Conservation (phyloP, 2,888 invertebrate species). For the Helleia helle region DNA sequence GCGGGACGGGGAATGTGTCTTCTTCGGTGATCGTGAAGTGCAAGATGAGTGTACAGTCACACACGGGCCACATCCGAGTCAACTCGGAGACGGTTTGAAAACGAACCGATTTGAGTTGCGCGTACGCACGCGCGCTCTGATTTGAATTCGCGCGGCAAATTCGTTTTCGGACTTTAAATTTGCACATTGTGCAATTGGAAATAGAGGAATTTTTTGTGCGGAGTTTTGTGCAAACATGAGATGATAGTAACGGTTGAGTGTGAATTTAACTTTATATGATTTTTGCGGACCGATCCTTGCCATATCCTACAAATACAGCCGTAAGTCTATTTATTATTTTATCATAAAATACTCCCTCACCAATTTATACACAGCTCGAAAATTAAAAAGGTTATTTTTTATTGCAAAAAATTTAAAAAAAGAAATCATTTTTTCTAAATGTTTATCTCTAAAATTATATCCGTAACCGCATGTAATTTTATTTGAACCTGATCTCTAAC, state of each 20-base stretch:
- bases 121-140: conserved; percentile 50
- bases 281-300: conserved; percentile 2
- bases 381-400: no score
- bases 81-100: conserved; percentile 58
- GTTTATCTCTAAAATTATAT: no score
- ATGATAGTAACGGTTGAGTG: conserved; percentile 35
- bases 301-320: conserved; percentile 10
- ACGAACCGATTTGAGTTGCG: conserved; percentile 54
- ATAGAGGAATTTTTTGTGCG: conserved; percentile 25
- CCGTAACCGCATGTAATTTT: no score
- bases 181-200: conserved; percentile 9
- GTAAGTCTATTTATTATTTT: conserved; percentile 7
- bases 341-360: background rate
- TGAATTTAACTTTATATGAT: conserved; percentile 30
- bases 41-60: conserved; percentile 72
- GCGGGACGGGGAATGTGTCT: conserved; percentile 52
- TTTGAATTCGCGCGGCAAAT: conserved; percentile 30
- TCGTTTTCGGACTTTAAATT: conserved; percentile 18
- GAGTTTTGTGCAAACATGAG: conserved; percentile 18
- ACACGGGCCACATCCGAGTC: conserved; percentile 69
- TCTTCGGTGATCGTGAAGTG: conserved; percentile 71
- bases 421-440: no score
- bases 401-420: no score
- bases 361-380: no score
- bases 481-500: background rate